Base-by-base conservation (phyloP, 2,888 invertebrate genomes). In the Baronia brevicornis region DNA sequence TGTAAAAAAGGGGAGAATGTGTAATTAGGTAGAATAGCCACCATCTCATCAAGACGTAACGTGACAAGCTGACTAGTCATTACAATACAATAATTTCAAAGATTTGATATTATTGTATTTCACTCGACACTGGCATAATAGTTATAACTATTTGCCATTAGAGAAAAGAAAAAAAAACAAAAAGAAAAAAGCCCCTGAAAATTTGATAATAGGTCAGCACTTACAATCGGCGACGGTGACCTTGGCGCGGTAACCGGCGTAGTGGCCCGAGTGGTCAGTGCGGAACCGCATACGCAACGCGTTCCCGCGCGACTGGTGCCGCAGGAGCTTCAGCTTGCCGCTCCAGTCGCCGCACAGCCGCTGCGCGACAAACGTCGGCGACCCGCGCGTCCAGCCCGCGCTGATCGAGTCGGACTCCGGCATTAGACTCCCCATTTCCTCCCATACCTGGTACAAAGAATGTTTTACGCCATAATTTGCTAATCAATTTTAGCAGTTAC, bases 261-360 rank as follows among this genome's bases (percentile, higher is more conserved):
- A 92, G 67, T 91, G 90, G 48, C 91, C 87, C 1, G 92, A 92
- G 57, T 92, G 92, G 70, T 95, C 94, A 0, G 92, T 89, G 19
- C 86, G 85, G 70, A 94, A 93, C 30, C 88, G 84, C 28, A 94
- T 63, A n/a, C 87, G 78, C 36, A 93, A 66, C 40, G 82, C 79
- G 28, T 90, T 88, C 1, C 86, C 85, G 2, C 70, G 60, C 10
- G 91, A 90, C 35, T 89, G 88, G 75, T 91, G 77, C 0, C 82
- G 87, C 27, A 94, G 72, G 10, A 93, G 78, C 61, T 94, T 94
- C 34, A 93, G 79, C 56, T 90, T 90, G 13, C 89, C 87, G 50
- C 90, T 91, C 92, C 93, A 93, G 69, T 94, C 91, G 6, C 94
- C 94, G 63, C 94, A 94, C 4, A 90, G 72, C 0, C 89, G 84